Evolutionary conservation across 2,113 vertebrate species (phyloP), one percentile per base, ranked within the genome.

Genomic region (Leptodactylus fuscus): DNA sequence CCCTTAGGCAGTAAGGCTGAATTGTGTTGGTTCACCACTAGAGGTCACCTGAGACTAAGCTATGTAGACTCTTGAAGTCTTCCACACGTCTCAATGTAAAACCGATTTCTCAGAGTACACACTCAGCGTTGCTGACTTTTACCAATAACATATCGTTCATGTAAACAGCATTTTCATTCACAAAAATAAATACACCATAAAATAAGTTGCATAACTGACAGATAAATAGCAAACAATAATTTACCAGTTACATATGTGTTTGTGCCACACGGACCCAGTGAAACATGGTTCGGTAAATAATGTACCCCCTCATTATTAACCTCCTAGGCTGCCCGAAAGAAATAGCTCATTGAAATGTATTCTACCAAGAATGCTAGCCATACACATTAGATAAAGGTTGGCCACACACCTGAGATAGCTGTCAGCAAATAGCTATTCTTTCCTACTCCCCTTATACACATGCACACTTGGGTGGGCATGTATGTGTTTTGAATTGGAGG

Each of bases 191-290:
- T 58, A 60, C 8, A 75, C 24, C 51, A 55, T 83, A 58, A 46
- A 49, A 55, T 83, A 74, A 65, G 16, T 83, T 83, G 71, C n/a
- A 82, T 82, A 82, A 82, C 13, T 53, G 24, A 53, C 10, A 46
- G n/a, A 71, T 82, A 82, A 82, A 71, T 82, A 71, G 0, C 67
- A 22, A 29, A 36, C 20, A 83, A 83, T 60, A 83, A 60, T 5
- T 60, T 22, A 81, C 38, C 29, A 29, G 24, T 69, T 70, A 51
- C 18, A 36, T 67, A 55, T 67, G 24, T 2, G 20, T n/a, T 18
- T n/a, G 10, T 38, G 29, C 5, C 32, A 79, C 20, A 13, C 24
- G 32, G n/a, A 4, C 32, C 34, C 22, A 36, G 16, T 27, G 53
- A 60, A 53, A 36, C 24, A 2, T 60, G 18, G 34, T 79, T 38